These are phyloP conservation scores for Acanthacorydalis orientalis DNA, from an alignment of 2,888 invertebrate species.

Conservation along the genomic window DNA sequence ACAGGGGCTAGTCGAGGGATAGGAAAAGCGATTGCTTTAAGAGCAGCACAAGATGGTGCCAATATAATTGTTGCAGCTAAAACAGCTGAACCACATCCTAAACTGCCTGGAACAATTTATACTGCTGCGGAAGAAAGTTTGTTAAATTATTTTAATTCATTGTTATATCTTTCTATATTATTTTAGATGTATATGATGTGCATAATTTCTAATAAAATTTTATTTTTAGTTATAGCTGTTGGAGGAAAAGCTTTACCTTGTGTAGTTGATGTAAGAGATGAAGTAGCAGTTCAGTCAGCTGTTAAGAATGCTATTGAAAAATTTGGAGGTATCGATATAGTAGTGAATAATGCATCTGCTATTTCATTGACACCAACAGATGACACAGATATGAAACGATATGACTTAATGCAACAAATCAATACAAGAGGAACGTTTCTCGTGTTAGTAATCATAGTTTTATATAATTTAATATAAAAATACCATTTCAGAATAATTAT, in stretches of 20 bases:
- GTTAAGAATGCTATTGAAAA: conserved; percentile 58
- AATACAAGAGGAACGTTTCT: conserved; percentile 92
- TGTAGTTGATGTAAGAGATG: conserved; percentile 75
- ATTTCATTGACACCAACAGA: conserved; percentile 71
- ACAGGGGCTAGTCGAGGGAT: conserved; percentile 95
- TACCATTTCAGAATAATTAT: conserved; percentile 7
- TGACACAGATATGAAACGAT: conserved; percentile 85
- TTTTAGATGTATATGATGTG: conserved; percentile 7
- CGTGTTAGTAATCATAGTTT: conserved; percentile 42
- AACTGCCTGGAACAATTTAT: conserved; percentile 83
- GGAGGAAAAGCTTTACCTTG: conserved; percentile 80
- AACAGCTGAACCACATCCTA: conserved; percentile 78
- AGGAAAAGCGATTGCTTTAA: conserved; percentile 86
- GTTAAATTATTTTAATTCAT: conserved; percentile 10
- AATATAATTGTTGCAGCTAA: conserved; percentile 86
- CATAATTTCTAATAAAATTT: background rate
- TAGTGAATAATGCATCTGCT: conserved; percentile 93
- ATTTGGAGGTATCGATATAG: conserved; percentile 92
- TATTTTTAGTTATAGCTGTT: conserved; percentile 54
- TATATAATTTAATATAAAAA: conserved; percentile 1
- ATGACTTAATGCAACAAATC: conserved; percentile 89
- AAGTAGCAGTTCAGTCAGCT: conserved; percentile 53
- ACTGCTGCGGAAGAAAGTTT: conserved; percentile 78
- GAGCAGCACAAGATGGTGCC: conserved; percentile 82
- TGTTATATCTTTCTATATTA: conserved; percentile 3